Evolutionary conservation across 2,888 invertebrate genomes (phyloP).

Genomic region (Pterobdella sp.): DNA sequence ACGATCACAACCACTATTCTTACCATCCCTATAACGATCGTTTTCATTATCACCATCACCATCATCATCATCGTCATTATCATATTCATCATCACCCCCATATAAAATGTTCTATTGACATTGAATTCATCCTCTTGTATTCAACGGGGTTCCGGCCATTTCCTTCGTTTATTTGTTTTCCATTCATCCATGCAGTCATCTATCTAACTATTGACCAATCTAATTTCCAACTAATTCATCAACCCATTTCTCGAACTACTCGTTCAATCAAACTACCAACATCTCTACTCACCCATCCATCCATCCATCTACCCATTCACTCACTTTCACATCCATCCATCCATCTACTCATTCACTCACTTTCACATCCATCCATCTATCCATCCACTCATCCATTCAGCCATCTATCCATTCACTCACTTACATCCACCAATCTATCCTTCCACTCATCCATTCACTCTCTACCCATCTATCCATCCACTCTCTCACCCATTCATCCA

Average conservation of each 20-base stretch:
- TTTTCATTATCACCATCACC: not conserved
- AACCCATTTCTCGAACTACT: not conserved
- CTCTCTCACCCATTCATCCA: not conserved
- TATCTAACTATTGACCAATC: not conserved
- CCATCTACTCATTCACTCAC: slow-evolving; percentile 1
- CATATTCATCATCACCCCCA: not conserved
- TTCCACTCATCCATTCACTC: not conserved
- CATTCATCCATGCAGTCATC: slow-evolving; percentile 4
- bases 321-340: not conserved
- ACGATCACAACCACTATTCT: not conserved
- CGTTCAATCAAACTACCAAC: not conserved
- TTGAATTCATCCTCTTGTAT: not conserved
- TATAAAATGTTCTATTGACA: not conserved
- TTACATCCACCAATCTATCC: not conserved
- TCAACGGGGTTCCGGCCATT: not conserved
- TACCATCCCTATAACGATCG: not conserved
- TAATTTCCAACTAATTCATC: not conserved
- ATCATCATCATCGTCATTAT: not conserved
- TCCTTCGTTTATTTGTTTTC: not conserved
- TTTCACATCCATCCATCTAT: not conserved
- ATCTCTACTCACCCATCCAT: not conserved
- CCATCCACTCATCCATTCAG: slow-evolving; percentile 2
- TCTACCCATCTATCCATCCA: not conserved
- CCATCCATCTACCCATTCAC: not conserved
- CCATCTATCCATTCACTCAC: slow-evolving; percentile 12